Evolutionary conservation across 2,888 invertebrate species (phyloP).

Genomic region (Cremastobaeus sp.): DNA sequence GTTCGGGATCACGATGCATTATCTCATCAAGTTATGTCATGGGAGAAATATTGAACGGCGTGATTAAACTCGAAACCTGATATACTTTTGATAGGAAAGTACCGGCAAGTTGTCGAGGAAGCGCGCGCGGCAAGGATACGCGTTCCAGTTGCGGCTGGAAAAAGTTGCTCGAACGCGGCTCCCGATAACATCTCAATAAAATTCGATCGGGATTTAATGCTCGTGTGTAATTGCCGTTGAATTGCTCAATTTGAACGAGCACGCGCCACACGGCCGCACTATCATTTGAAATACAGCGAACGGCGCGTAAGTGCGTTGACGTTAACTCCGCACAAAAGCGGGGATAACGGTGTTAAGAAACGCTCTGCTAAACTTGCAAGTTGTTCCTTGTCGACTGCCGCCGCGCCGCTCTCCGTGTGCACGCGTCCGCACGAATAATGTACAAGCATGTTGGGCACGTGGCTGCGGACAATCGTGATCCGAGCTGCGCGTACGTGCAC

Average conservation of each 20-base stretch:
- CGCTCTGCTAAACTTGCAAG: slow-evolving; percentile 71
- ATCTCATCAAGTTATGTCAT: slow-evolving; percentile 34
- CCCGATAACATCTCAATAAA: slow-evolving; percentile 22
- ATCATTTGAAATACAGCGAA: slow-evolving; percentile 48
- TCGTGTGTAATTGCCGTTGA: slow-evolving; percentile 43
- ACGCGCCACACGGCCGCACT: slow-evolving; percentile 42
- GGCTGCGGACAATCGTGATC: slow-evolving; percentile 29
- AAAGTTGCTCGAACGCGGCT: background rate
- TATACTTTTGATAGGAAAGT: slow-evolving; percentile 22
- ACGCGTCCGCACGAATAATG: slow-evolving; percentile 14
- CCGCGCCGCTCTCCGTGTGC: slow-evolving; percentile 12
- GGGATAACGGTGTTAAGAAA: slow-evolving; percentile 72
- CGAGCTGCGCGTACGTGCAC: slow-evolving; percentile 20
- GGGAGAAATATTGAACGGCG: slow-evolving; percentile 19
- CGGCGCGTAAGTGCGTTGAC: slow-evolving; percentile 59
- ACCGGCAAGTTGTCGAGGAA: background rate
- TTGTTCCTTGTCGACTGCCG: slow-evolving; percentile 61
- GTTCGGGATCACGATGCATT: slow-evolving; percentile 21
- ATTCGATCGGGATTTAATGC: slow-evolving; percentile 24
- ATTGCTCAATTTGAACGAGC: slow-evolving; percentile 44
- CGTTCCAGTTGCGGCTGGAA: too few relatives aligned
- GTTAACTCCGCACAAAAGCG: slow-evolving; percentile 53
- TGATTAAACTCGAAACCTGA: slow-evolving; percentile 35
- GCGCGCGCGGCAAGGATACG: too few relatives aligned
- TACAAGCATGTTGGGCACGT: slow-evolving; percentile 51